Evolutionary conservation across 2,888 invertebrate genomes (phyloP).

Genomic region (Caenorhabditis sinica): DNA sequence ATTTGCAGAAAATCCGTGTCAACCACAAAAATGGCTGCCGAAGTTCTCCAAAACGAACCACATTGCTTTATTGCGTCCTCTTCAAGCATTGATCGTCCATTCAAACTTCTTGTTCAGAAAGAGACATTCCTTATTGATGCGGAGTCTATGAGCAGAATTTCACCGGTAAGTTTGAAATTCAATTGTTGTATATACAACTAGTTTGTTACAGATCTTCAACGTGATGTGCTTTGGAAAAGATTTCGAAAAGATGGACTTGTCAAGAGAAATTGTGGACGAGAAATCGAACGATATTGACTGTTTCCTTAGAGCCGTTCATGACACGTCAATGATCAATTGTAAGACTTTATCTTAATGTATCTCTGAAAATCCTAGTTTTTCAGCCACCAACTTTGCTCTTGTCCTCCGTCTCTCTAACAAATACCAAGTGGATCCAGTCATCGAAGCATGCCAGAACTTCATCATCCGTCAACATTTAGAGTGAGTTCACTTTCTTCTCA

Average conservation of each 20-base stretch:
- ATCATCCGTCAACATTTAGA: slow-evolving; percentile 72
- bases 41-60: slow-evolving; percentile 67
- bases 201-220: slow-evolving; percentile 76
- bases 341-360: slow-evolving; percentile 6
- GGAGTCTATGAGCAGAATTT: slow-evolving; percentile 74
- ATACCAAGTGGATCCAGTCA: slow-evolving; percentile 78
- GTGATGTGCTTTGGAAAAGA: slow-evolving; percentile 81
- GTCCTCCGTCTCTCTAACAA: slow-evolving; percentile 80
- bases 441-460: slow-evolving; percentile 77
- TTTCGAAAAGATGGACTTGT: slow-evolving; percentile 79
- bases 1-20: slow-evolving; percentile 40
- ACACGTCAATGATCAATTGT: slow-evolving; percentile 76
- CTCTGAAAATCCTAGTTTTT: slow-evolving; percentile 33
- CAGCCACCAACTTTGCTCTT: slow-evolving; percentile 77
- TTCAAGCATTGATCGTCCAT: slow-evolving; percentile 75
- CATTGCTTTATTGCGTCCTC: slow-evolving; percentile 68
- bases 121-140: slow-evolving; percentile 74
- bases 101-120: slow-evolving; percentile 70
- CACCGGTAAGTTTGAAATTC: slow-evolving; percentile 59
- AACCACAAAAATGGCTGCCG: slow-evolving; percentile 67
- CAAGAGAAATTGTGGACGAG: slow-evolving; percentile 81
- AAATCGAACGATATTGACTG: slow-evolving; percentile 77
- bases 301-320: slow-evolving; percentile 77
- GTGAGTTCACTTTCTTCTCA: slow-evolving; percentile 67
- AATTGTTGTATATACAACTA: not conserved